Conservation (phyloP, 2,113 vertebrate genomes). For the Xerus inauris region DNA sequence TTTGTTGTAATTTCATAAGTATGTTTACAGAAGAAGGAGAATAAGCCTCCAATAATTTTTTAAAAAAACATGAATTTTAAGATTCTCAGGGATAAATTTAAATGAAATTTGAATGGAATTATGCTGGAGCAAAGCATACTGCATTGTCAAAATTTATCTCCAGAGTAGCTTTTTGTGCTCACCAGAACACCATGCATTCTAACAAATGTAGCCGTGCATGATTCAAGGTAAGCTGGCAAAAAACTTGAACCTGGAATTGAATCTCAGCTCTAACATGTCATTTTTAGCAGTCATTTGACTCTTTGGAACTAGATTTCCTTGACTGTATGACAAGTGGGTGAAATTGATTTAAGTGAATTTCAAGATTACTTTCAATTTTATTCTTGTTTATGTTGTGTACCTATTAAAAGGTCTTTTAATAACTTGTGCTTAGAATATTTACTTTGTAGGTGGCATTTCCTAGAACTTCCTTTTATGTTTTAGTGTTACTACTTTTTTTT, state of each 20-base stretch:
- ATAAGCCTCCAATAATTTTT: conserved; percentile 54
- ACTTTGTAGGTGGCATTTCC: neutral
- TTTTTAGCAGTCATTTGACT: neutral
- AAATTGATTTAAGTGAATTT: neutral
- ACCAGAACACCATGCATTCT: neutral
- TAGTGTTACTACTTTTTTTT: neutral
- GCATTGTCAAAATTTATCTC: conserved; percentile 56
- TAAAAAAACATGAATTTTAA: conserved; percentile 68
- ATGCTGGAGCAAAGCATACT: conserved; percentile 50
- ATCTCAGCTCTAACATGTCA: neutral
- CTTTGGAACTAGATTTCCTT: neutral
- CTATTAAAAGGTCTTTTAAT: neutral
- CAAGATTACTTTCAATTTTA: neutral
- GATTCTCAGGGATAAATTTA: conserved; percentile 64
- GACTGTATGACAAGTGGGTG: neutral
- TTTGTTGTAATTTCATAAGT: conserved; percentile 59
- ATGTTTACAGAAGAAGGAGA: conserved; percentile 65
- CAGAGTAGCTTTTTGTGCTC: conserved; percentile 8
- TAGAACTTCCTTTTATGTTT: neutral
- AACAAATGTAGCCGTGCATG: neutral
- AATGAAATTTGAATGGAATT: conserved; percentile 71
- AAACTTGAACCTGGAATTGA: neutral
- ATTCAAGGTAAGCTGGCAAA: neutral
- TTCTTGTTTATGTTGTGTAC: neutral
- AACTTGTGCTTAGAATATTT: neutral